Base-by-base conservation (phyloP, 2,888 invertebrate species). In the Linyphia triangularis region DNA sequence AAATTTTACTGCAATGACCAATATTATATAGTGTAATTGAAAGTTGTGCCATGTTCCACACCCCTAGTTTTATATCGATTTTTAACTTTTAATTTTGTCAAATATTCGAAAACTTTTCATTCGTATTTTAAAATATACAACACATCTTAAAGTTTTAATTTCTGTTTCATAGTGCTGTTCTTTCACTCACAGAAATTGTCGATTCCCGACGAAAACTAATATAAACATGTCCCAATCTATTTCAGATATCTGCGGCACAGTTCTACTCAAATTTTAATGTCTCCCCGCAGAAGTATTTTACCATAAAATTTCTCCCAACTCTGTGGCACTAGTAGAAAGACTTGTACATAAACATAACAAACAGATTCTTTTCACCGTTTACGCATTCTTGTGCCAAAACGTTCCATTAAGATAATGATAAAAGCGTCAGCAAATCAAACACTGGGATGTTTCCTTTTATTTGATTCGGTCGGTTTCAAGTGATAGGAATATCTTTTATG, bases 361-460 rank as follows among this genome's bases (percentile, higher is more conserved):
- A 19, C 37, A 19, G 19, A 40, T 22, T 69, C 37, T 19, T 37
- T 22, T 16, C 22, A 37, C 10, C 33, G n/a, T 40, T 40, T 40
- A 40, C 40, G n/a, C 40, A 40, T 13, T 13, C 2, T 2, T 13
- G 2, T 40, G 9, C 40, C 9, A 40, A 40, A 40, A 69, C 19
- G 51, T 51, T 51, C 70, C 70, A 70, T 70, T 70, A 70, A 43
- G 40, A 57, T 73, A 73, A 73, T 73, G 73, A 73, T 28, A 59
- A 22, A 13, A 73, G 19, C 28, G 57, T 33, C 51, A 57, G 57
- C 30, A 73, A 73, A 73, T 73, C 73, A 73, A 73, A 73, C 30
- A n/a, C 37, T 16, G 19, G n/a, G 26, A 69, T 28, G 69, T 40
- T 26, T 26, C 19, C 51, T 73, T 57, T 73, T 63, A 16, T 63